Evolutionary conservation across 2,797 vertebrate species (phyloP).

Genomic region (Odontamblyopus lacepedii): DNA sequence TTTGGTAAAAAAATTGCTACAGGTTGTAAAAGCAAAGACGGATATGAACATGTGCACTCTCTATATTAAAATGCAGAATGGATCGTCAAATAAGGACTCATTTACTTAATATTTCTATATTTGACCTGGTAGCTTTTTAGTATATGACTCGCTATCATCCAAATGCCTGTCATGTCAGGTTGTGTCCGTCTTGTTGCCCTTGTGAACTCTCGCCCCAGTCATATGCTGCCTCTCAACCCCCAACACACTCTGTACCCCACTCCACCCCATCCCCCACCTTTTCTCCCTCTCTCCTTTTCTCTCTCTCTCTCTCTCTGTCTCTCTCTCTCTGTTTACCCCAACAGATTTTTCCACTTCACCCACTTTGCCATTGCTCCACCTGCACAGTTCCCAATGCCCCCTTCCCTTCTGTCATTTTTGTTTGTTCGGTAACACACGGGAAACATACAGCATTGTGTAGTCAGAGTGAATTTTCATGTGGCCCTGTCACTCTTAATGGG

Average conservation of each 20-base stretch:
- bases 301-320: not conserved
- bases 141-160: conserved; percentile 19
- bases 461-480: conserved; percentile 14
- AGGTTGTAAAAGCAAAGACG: not conserved
- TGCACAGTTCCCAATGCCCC: conserved; percentile 57
- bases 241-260: conserved; percentile 37
- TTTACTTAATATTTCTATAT: not conserved
- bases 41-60: not conserved
- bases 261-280: conserved; percentile 56
- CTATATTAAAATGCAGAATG: not conserved
- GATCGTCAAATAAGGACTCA: not conserved
- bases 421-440: conserved; percentile 31
- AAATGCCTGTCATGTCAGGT: conserved; percentile 53
- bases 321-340: conserved; percentile 40
- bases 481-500: conserved; percentile 5
- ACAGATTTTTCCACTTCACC: conserved; percentile 76
- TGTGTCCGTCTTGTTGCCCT: conserved; percentile 56
- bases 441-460: conserved; percentile 16
- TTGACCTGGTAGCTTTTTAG: not conserved
- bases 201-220: conserved; percentile 66
- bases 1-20: not conserved
- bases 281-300: not conserved
- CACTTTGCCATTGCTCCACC: conserved; percentile 70
- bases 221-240: conserved; percentile 68
- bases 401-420: conserved; percentile 18